Evolutionary conservation across 1,140 invertebrate genomes (phyloP).

Genomic region (Psix sp.): DNA sequence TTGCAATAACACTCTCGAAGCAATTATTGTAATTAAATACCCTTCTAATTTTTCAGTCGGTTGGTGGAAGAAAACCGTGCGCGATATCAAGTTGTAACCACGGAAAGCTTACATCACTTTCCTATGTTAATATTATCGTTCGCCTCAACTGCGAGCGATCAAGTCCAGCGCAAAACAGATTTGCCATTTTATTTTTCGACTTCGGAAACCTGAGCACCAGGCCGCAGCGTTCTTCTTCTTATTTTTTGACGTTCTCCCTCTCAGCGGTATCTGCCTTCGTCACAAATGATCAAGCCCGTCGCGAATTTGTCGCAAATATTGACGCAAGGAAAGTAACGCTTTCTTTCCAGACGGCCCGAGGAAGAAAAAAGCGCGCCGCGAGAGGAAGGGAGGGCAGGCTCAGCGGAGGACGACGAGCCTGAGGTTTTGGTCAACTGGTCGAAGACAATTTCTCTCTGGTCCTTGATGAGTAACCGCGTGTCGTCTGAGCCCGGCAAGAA

Average conservation of each 20-base stretch:
- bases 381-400: neutral
- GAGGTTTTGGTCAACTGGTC: constrained; percentile 70
- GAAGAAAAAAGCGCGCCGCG: constrained; percentile 2
- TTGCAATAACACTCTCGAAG: neutral
- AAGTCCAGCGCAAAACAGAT: constrained; percentile 21
- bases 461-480: constrained; percentile 71
- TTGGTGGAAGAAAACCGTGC: constrained; percentile 19
- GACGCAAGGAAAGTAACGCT: constrained; percentile 53
- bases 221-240: constrained; percentile 39
- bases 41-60: neutral
- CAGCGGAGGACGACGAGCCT: constrained; percentile 50
- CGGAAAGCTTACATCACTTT: constrained; percentile 49
- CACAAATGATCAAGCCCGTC: neutral
- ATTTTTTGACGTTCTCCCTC: constrained; percentile 1
- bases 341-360: constrained; percentile 41
- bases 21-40: constrained; percentile 40
- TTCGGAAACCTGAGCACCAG: constrained; percentile 29
- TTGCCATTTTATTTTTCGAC: constrained; percentile 37
- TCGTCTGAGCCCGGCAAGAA: constrained; percentile 68
- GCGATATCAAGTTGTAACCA: constrained; percentile 61
- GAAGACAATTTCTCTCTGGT: constrained; percentile 67
- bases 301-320: constrained; percentile 52
- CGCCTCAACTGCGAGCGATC: constrained; percentile 3
- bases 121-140: constrained; percentile 34
- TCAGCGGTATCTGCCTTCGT: neutral